Percentiles rank a stretch among this genome's conserved stretches.
Conservation (phyloP, 2,888 invertebrate genomes). For the Pseudococcus viburni region DNA sequence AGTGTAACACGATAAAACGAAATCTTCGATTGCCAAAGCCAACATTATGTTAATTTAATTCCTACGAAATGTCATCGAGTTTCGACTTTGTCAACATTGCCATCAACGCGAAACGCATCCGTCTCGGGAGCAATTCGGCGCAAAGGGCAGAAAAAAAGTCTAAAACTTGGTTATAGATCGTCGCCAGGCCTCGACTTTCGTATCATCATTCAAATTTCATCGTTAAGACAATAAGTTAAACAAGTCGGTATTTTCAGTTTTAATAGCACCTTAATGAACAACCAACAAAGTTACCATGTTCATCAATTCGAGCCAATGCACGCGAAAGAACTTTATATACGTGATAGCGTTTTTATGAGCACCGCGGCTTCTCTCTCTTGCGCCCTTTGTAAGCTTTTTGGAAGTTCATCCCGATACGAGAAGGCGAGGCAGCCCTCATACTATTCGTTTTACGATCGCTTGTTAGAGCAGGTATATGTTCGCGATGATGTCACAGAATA, state of each 20-base stretch:
- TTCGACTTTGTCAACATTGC: slow-evolving; percentile 41
- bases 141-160: background rate
- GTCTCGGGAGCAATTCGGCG: background rate
- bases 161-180: background rate
- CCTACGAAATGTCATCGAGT: slow-evolving; percentile 24
- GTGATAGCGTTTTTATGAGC: slow-evolving; percentile 56
- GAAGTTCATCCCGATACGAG: slow-evolving; percentile 26
- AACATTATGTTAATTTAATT: slow-evolving; percentile 44
- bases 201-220: slow-evolving; percentile 30
- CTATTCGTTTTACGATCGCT: slow-evolving; percentile 50
- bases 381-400: slow-evolving; percentile 28
- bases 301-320: slow-evolving; percentile 56
- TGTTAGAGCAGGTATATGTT: slow-evolving; percentile 40
- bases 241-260: slow-evolving; percentile 12
- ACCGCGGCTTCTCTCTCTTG: background rate
- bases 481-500: slow-evolving; percentile 29
- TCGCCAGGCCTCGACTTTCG: background rate
- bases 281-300: slow-evolving; percentile 48
- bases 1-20: slow-evolving; percentile 52
- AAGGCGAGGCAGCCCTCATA: background rate
- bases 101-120: background rate
- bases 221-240: slow-evolving; percentile 46
- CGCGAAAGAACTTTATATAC: slow-evolving; percentile 55
- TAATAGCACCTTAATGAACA: slow-evolving; percentile 53
- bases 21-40: slow-evolving; percentile 43